A percentile compares a stretch with the other conserved stretches of the same genome.
These are phyloP conservation scores for Tragelaphus strepsiceros DNA, from an alignment of 2,113 vertebrate species.

Conservation along the genomic window DNA sequence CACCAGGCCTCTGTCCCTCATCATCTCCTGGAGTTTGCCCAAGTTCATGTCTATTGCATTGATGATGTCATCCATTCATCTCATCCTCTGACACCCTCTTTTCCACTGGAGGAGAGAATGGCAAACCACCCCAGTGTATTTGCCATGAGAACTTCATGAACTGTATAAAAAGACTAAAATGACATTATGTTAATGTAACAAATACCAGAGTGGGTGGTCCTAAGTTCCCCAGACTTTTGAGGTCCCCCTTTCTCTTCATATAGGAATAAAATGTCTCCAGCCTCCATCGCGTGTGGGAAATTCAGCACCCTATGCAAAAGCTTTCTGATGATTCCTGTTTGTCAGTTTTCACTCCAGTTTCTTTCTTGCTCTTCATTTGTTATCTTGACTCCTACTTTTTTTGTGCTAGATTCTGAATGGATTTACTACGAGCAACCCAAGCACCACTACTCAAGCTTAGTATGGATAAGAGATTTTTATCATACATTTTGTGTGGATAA, in stretches of 20 bases:
- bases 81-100: not conserved
- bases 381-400: not conserved
- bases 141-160: not conserved
- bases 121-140: not conserved
- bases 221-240: not conserved
- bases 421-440: not conserved
- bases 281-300: not conserved
- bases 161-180: not conserved
- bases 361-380: not conserved
- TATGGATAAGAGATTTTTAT: not conserved
- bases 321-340: not conserved
- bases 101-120: not conserved
- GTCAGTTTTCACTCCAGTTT: not conserved
- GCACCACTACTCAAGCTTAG: not conserved
- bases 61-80: not conserved
- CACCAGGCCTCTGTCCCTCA: not conserved
- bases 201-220: not conserved
- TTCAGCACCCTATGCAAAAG: too few relatives aligned
- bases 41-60: not conserved
- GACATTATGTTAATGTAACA: not conserved
- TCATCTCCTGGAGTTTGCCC: not conserved
- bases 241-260: not conserved
- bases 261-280: not conserved
- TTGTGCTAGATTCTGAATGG: not conserved
- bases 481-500: not conserved